Evolutionary conservation across 2,888 invertebrate species (phyloP).

Genomic region (Steinernema scapterisci): DNA sequence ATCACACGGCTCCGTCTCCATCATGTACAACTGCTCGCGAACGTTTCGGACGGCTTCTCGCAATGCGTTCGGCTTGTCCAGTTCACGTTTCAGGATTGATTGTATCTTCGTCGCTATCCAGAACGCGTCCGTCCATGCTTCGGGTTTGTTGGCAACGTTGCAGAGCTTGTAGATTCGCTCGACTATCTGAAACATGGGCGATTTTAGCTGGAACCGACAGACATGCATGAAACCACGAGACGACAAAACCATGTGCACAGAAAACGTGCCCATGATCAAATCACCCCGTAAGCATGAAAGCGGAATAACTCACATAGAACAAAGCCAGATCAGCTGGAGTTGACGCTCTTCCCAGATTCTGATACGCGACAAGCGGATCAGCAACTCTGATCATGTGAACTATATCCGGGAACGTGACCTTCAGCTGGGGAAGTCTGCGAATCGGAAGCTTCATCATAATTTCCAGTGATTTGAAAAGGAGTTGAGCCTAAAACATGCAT

Average conservation of each 20-base stretch:
- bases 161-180: neutral
- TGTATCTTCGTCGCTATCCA: neutral
- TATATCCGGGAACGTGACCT: neutral
- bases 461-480: neutral
- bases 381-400: slow-evolving; percentile 17
- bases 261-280: no score
- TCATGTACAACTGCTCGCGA: neutral
- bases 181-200: neutral
- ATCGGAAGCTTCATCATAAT: neutral
- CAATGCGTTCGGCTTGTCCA: neutral
- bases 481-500: slow-evolving; percentile 19
- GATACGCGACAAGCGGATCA: neutral
- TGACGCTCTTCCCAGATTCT: neutral
- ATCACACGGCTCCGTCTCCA: neutral
- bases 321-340: neutral
- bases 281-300: no score
- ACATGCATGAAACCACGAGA: no score
- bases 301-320: neutral
- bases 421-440: neutral
- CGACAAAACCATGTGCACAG: no score
- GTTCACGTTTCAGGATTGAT: neutral
- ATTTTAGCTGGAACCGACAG: no score
- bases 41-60: neutral
- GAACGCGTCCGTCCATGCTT: slow-evolving; percentile 3
- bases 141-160: neutral